Percentiles rank a stretch among this genome's conserved stretches.
Evolutionary conservation across 2,888 invertebrate species (phyloP).

Genomic region (Corbicula japonica): DNA sequence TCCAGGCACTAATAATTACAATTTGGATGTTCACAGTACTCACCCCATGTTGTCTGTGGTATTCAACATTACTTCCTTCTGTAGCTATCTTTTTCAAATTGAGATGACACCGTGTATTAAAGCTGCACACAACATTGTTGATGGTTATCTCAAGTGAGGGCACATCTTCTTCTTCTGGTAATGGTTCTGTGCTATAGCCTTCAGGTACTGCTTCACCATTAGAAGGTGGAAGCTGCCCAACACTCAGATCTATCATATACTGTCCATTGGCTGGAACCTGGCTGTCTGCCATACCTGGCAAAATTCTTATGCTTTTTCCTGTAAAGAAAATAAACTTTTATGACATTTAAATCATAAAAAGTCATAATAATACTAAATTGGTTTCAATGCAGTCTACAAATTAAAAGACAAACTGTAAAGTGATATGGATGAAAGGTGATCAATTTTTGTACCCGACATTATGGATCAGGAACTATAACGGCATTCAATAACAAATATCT

Average conservation of each 20-base stretch:
- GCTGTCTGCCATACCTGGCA: constrained; percentile 8
- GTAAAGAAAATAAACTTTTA: not conserved
- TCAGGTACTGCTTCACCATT: constrained; percentile 24
- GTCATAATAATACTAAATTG: not conserved
- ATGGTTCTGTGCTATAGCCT: constrained; percentile 13
- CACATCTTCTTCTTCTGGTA: constrained; percentile 35
- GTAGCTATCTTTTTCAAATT: constrained; percentile 97
- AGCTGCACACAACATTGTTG: constrained; percentile 99
- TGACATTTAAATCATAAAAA: not conserved
- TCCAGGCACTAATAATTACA: too few species aligned
- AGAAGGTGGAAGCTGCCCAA: constrained; percentile 1
- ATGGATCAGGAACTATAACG: too few species aligned
- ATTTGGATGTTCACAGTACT: too few species aligned
- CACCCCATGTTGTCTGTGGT: constrained; percentile 95
- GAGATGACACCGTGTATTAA: constrained; percentile 98
- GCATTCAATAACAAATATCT: too few species aligned
- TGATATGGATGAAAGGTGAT: too few species aligned
- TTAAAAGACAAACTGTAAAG: too few species aligned
- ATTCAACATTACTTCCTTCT: constrained; percentile 97
- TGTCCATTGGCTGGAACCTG: constrained; percentile 4
- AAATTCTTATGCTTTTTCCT: not conserved
- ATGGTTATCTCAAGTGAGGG: constrained; percentile 93
- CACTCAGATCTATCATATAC: not conserved
- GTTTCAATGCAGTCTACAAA: too few species aligned
- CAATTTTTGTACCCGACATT: too few species aligned